Evolutionary conservation across 2,888 invertebrate genomes (phyloP).

Genomic region (Eupelmus urozonus): DNA sequence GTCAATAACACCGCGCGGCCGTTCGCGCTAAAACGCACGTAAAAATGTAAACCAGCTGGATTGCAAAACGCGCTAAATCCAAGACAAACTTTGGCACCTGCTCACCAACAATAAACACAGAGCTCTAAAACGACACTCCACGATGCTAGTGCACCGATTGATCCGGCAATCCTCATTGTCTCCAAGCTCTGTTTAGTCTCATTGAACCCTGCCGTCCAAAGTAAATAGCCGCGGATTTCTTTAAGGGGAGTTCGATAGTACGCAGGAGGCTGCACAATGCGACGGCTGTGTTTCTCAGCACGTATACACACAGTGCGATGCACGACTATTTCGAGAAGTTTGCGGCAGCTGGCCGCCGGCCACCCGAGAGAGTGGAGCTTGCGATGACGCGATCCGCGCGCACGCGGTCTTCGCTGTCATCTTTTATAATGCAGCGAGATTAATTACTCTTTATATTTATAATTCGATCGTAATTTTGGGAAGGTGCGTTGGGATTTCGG

Average conservation of each 20-base stretch:
- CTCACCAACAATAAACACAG: no score
- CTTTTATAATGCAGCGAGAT: constrained; percentile 5
- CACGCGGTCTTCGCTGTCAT: constrained; percentile 3
- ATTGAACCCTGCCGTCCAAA: no score
- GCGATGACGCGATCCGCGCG: no score
- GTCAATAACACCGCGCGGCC: background rate
- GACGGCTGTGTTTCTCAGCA: background rate
- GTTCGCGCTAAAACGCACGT: background rate
- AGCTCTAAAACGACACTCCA: no score
- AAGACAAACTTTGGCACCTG: background rate
- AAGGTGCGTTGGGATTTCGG: no score
- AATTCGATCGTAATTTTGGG: background rate
- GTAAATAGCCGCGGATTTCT: constrained; percentile 32
- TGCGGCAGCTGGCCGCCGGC: constrained; percentile 14
- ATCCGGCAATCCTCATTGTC: no score
- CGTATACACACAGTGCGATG: constrained; percentile 14
- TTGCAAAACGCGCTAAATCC: background rate
- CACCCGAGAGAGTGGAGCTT: background rate
- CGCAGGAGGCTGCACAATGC: constrained; percentile 24
- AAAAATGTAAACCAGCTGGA: background rate
- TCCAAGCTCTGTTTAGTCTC: constrained; percentile 26
- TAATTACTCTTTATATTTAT: constrained; percentile 19
- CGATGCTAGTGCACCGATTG: no score
- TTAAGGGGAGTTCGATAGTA: no score
- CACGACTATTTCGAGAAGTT: constrained; percentile 31